Percentiles rank a stretch among this genome's conserved stretches.
phyloP scores from a whole-genome alignment of 1,140 invertebrate species.

The Tetramorium simillimum region DNA sequence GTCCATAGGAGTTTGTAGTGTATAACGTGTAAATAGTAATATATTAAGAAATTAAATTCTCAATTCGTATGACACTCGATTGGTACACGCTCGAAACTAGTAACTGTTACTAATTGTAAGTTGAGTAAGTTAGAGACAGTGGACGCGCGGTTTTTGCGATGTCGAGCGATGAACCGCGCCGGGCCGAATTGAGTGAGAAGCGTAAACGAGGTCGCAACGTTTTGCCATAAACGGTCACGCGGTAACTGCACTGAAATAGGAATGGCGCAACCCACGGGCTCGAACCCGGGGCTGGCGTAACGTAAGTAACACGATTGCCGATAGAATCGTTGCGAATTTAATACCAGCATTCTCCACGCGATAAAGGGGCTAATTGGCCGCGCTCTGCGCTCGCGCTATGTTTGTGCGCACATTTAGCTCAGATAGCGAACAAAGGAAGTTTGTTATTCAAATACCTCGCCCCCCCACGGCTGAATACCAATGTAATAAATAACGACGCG shows the following conservation, averaged over 20 bases:
- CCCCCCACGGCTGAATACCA: neutral
- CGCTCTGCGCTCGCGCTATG: neutral
- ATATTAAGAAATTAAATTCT: neutral
- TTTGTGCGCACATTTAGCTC: slow-evolving; percentile 19
- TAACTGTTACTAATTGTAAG: neutral
- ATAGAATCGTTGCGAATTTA: slow-evolving; percentile 48
- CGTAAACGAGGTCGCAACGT: slow-evolving; percentile 25
- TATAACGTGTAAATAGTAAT: too few relatives aligned
- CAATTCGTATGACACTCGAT: neutral
- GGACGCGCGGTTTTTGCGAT: slow-evolving; percentile 12
- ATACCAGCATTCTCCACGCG: slow-evolving; percentile 15
- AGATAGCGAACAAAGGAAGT: slow-evolving; percentile 34
- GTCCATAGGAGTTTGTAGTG: too few relatives aligned
- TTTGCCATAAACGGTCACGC: slow-evolving; percentile 19
- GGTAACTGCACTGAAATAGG: slow-evolving; percentile 10
- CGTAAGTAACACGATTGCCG: slow-evolving; percentile 35
- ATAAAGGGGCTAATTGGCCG: slow-evolving; percentile 36
- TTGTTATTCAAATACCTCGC: slow-evolving; percentile 39
- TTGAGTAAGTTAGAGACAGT: neutral
- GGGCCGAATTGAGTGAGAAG: neutral
- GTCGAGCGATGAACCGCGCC: neutral
- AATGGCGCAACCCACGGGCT: neutral
- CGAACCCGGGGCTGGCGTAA: neutral
- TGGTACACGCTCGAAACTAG: neutral
- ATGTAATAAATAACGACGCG: slow-evolving; percentile 48